Base-by-base conservation (phyloP, 2,797 vertebrate species). In the Coregonus suidteri region DNA sequence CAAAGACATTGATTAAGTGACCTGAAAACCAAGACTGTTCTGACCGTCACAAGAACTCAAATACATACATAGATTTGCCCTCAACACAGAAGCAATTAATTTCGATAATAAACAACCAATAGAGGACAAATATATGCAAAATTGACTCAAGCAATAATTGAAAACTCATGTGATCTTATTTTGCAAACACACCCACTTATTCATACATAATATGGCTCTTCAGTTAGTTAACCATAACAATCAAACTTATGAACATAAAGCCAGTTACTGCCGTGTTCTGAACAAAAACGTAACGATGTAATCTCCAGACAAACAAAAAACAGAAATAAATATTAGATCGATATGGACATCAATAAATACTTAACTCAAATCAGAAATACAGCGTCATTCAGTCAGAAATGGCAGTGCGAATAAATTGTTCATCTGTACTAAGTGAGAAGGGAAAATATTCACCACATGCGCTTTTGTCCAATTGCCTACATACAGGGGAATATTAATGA, bases 1-100 rank as follows among this genome's bases (percentile, higher is more conserved):
- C 35, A 78, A 80, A 85, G 79, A 85, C 78, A 81, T 65, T 67
- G 74, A 30, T 16, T 18, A 73, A 53, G 69, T 34, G 52, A n/a
- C 30, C 31, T 20, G 71, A 73, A 3, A 59, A 25, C 20, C 9
- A 64, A 25, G 20, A 4, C 54, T 5, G 18, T 56, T 4, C 54
- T 18, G 54, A 56, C 15, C 54, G 16, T 56, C 16, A 3, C 54
- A 4, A 5, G 54, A 56, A 18, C 54, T 56, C 4, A 56, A 15
- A 56, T 4, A 56, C 18, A 14, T 18, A 18, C 13, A 15, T 3
- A 34, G 31, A 34, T 5, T 18, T 56, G 54, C 16, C 16, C 54
- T 18, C 54, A 34, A 34, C 31, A 62, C 7, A 47, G 6, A 25
- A 25, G 59, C 11, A 47, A 47, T 47, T 47, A 0, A 13, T 18